Conservation (phyloP, 2,888 invertebrate genomes). For the Bellardia bayeri region DNA sequence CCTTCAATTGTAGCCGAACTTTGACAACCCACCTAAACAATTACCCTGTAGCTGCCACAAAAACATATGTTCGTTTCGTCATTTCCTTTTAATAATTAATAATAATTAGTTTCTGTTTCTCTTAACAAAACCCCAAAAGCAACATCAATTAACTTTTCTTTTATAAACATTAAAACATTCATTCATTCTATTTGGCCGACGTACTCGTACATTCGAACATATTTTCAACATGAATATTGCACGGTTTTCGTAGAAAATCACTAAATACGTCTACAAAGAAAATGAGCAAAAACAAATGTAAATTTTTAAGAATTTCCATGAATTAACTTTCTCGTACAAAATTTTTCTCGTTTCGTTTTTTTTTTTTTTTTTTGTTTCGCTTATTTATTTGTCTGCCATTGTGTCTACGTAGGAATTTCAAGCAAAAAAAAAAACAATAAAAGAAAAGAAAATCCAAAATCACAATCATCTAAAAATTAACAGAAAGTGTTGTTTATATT, state of each 20-base stretch:
- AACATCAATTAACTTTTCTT: not conserved
- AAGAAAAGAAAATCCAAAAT: constrained; percentile 36
- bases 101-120: constrained; percentile 5
- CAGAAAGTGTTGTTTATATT: constrained; percentile 29
- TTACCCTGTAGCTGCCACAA: not conserved
- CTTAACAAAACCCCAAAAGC: not conserved
- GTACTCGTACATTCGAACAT: not conserved
- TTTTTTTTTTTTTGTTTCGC: not conserved
- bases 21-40: not conserved
- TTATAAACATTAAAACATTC: not conserved
- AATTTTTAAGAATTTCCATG: constrained; percentile 43
- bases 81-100: constrained; percentile 43
- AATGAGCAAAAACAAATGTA: constrained; percentile 14
- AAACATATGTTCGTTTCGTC: constrained; percentile 20
- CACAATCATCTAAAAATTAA: not conserved
- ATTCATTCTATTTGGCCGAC: constrained; percentile 8
- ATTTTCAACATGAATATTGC: constrained; percentile 23
- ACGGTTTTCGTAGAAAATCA: constrained; percentile 27
- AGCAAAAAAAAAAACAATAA: not conserved
- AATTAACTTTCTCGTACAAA: constrained; percentile 19
- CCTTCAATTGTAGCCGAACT: not conserved
- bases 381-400: constrained; percentile 59
- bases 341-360: not conserved
- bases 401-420: constrained; percentile 51
- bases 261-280: constrained; percentile 41